Evolutionary conservation across 2,888 invertebrate species (phyloP).

Genomic region (Operophtera brumata): DNA sequence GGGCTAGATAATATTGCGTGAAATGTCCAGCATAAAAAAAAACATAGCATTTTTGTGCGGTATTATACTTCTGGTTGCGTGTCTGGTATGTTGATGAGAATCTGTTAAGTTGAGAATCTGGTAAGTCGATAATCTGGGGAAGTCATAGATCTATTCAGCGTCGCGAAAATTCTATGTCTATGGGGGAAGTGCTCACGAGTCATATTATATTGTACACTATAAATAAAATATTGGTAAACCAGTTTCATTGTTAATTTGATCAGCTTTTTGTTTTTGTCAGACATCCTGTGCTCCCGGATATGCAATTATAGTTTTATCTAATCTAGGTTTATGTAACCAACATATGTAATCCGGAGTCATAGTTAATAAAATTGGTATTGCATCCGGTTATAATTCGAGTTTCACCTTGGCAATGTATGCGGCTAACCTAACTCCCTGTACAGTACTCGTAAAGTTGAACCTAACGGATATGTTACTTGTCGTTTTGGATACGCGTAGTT

Average conservation of each 20-base stretch:
- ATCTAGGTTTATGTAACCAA: background rate
- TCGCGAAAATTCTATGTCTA: too few relatives aligned
- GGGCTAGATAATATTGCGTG: too few relatives aligned
- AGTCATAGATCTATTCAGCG: too few relatives aligned
- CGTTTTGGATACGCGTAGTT: background rate
- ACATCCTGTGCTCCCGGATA: slow-evolving; percentile 2
- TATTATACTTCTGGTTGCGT: too few relatives aligned
- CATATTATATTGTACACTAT: background rate
- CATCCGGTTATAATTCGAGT: slow-evolving; percentile 28
- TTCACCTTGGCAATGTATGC: slow-evolving; percentile 30
- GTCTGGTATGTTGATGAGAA: too few relatives aligned
- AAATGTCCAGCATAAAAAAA: too few relatives aligned
- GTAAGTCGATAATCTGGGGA: too few relatives aligned
- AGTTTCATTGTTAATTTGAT: background rate
- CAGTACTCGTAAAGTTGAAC: too few relatives aligned
- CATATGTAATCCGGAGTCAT: background rate
- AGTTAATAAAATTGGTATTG: slow-evolving; percentile 11
- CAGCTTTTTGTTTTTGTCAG: slow-evolving; percentile 1
- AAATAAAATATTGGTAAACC: background rate
- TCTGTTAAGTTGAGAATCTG: too few relatives aligned
- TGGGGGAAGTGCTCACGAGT: too few relatives aligned
- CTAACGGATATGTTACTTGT: background rate
- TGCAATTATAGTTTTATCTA: slow-evolving; percentile 1
- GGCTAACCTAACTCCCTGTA: background rate
- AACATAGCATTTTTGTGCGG: too few relatives aligned